Evolutionary conservation across 2,113 vertebrate species (phyloP).

Genomic region (Acanthochromis polyacanthus): DNA sequence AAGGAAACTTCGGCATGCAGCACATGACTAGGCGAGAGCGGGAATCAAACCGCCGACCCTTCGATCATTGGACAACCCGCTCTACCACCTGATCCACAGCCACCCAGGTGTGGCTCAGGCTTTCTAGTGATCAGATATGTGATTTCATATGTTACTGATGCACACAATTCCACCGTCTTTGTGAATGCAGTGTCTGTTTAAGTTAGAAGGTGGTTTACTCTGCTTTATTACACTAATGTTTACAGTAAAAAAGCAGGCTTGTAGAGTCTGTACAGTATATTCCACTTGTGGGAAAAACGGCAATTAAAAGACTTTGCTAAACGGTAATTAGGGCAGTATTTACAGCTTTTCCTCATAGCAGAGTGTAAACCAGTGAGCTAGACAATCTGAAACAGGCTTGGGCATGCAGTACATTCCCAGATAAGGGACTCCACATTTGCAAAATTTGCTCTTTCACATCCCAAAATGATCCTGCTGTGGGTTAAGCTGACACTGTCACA

Average conservation of each 20-base stretch:
- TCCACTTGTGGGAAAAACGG: background rate
- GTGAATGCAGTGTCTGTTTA: background rate
- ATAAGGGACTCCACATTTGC: constrained; percentile 36
- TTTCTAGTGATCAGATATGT: background rate
- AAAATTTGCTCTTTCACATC: constrained; percentile 48
- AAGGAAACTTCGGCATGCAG: no score
- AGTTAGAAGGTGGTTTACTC: background rate
- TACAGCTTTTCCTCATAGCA: constrained; percentile 18
- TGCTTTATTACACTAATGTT: background rate
- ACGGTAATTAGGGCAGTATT: constrained; percentile 15
- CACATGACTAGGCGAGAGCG: no score
- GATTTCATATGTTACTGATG: background rate
- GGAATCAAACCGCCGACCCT: no score
- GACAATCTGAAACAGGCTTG: constrained; percentile 2
- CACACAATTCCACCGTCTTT: background rate
- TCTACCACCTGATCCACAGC: no score
- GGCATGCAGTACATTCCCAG: background rate
- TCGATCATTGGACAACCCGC: no score
- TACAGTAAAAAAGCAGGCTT: background rate
- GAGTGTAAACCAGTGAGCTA: background rate
- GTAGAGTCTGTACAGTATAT: background rate
- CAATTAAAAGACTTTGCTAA: constrained; percentile 23
- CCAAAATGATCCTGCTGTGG: constrained; percentile 34
- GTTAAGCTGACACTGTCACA: constrained; percentile 38
- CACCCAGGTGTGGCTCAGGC: no score